A percentile compares a stretch with the other conserved stretches of the same genome.
Evolutionary conservation across 2,113 vertebrate genomes (phyloP).

Genomic region (Monarcha castaneiventris): DNA sequence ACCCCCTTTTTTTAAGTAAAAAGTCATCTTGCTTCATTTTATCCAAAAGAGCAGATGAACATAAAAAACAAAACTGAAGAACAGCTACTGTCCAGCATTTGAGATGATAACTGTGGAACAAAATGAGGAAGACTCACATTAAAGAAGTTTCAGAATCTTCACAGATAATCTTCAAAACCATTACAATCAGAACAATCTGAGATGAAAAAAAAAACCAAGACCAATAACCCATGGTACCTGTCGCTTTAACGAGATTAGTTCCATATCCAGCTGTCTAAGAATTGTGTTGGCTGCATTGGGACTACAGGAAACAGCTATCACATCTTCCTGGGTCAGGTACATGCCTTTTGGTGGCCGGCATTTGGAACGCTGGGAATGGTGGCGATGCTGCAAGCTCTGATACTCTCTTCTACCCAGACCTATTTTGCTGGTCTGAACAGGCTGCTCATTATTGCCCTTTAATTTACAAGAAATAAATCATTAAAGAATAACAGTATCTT

Average conservation of each 20-base stretch:
- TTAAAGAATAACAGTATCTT: constrained; percentile 40
- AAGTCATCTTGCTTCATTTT: background rate
- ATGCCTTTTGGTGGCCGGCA: constrained; percentile 97
- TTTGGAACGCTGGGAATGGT: constrained; percentile 93
- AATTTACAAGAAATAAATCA: constrained; percentile 39
- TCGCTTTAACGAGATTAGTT: constrained; percentile 96
- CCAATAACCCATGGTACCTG: constrained; percentile 81
- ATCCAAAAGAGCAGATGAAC: background rate
- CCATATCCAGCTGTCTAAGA: constrained; percentile 95
- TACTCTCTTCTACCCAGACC: constrained; percentile 91
- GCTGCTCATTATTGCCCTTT: constrained; percentile 83
- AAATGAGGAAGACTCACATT: constrained; percentile 29
- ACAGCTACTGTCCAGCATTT: constrained; percentile 1
- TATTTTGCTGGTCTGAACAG: constrained; percentile 85
- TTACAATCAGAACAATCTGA: constrained; percentile 50
- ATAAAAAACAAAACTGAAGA: background rate
- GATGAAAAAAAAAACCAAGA: constrained; percentile 20
- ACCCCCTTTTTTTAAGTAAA: background rate
- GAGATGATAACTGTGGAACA: constrained; percentile 21
- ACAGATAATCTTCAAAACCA: constrained; percentile 40
- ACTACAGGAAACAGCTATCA: constrained; percentile 94
- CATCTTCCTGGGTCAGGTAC: constrained; percentile 96
- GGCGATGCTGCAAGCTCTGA: constrained; percentile 93
- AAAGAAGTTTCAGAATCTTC: constrained; percentile 43
- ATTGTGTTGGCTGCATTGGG: constrained; percentile 92